Percentiles rank a stretch among this genome's conserved stretches.
Evolutionary conservation across 2,888 invertebrate species (phyloP).

Genomic region (Ophion ventricosus): DNA sequence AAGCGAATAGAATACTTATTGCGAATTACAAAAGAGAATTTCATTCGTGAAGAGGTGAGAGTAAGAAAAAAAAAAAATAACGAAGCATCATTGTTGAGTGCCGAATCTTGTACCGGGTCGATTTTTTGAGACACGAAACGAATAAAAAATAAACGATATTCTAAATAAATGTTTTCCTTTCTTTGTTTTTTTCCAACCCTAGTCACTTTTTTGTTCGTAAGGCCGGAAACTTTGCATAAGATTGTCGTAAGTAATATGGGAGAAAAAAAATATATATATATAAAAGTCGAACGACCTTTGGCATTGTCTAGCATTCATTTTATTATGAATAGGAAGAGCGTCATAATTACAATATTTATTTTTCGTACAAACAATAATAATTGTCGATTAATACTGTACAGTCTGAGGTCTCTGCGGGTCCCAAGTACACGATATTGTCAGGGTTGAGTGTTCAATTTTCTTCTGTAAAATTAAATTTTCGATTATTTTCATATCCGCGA

Average conservation of each 20-base stretch:
- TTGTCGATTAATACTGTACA: constrained; percentile 83
- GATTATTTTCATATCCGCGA: background rate
- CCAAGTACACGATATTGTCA: constrained; percentile 81
- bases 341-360: constrained; percentile 81
- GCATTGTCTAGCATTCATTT: constrained; percentile 83
- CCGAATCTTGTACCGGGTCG: constrained; percentile 39
- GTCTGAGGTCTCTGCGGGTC: constrained; percentile 82
- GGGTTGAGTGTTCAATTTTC: constrained; percentile 82
- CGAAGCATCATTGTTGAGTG: background rate
- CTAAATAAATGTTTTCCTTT: constrained; percentile 48
- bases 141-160: constrained; percentile 51
- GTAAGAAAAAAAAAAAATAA: background rate
- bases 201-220: too few species aligned
- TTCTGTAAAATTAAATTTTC: constrained; percentile 74
- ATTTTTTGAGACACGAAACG: constrained; percentile 32
- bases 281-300: constrained; percentile 72
- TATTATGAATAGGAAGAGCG: constrained; percentile 81
- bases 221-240: too few species aligned
- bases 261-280: too few species aligned
- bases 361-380: constrained; percentile 82
- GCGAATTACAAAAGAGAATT: background rate
- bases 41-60: background rate
- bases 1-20: background rate
- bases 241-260: too few species aligned
- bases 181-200: too few species aligned